These are phyloP conservation scores for Murina feae DNA, from an alignment of 2,113 vertebrate genomes.

Conservation along the genomic window DNA sequence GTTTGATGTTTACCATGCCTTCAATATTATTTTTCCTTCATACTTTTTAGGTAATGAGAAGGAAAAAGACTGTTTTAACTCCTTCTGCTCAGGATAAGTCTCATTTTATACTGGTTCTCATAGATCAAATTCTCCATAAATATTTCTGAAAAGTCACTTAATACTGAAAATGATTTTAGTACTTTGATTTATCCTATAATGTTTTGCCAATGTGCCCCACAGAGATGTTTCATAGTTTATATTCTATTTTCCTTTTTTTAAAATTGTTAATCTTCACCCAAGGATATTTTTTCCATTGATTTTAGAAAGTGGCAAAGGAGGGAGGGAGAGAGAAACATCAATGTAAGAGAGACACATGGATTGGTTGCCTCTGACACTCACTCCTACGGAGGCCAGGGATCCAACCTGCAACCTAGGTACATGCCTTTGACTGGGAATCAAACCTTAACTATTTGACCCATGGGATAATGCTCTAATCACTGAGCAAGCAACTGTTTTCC, in stretches of 20 bases:
- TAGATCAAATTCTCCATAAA: not conserved
- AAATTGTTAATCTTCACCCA: too few species aligned
- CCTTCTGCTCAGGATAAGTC: not conserved
- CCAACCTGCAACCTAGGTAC: too few species aligned
- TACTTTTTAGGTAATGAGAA: not conserved
- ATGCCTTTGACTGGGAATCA: too few species aligned
- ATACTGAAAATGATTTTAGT: not conserved
- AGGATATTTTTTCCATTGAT: too few species aligned
- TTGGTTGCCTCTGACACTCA: too few species aligned
- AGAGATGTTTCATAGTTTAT: constrained; percentile 4
- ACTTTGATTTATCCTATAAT: not conserved
- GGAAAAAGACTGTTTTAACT: not conserved
- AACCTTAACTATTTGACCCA: too few species aligned
- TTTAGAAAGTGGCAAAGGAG: too few species aligned
- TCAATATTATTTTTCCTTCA: not conserved
- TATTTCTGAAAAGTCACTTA: not conserved
- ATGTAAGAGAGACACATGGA: too few species aligned
- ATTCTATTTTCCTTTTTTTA: not conserved
- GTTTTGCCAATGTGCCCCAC: not conserved
- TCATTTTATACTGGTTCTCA: not conserved
- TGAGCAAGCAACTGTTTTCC: not conserved
- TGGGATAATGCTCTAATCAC: too few species aligned
- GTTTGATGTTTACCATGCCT: not conserved
- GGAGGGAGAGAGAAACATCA: too few species aligned
- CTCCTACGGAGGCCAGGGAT: too few species aligned